Percentiles rank a stretch among this genome's conserved stretches.
These are phyloP conservation scores for Brachionus sp. DNA, from an alignment of 1,140 invertebrate genomes.

Conservation along the genomic window DNA sequence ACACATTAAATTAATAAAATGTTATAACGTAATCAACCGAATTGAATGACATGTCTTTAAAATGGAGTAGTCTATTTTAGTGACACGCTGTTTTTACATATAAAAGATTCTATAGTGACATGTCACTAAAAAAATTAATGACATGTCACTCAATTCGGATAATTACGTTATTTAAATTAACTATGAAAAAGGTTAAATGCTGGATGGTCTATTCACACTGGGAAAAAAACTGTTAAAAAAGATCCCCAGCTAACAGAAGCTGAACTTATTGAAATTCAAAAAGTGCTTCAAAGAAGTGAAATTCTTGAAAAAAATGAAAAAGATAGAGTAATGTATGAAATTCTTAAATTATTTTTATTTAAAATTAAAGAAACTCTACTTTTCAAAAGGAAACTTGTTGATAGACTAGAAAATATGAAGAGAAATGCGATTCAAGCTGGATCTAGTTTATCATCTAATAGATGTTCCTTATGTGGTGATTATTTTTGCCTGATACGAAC, in stretches of 20 bases:
- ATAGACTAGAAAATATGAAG: slow-evolving; percentile 44
- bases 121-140: too few relatives aligned
- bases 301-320: slow-evolving; percentile 4
- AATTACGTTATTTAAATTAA: too few relatives aligned
- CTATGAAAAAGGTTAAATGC: background rate
- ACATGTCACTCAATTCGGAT: too few relatives aligned
- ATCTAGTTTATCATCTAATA: background rate
- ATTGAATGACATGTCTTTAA: too few relatives aligned
- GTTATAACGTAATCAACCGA: too few relatives aligned
- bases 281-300: slow-evolving; percentile 43
- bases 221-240: slow-evolving; percentile 36
- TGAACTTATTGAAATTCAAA: slow-evolving; percentile 43
- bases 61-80: too few relatives aligned
- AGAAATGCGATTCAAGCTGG: slow-evolving; percentile 16
- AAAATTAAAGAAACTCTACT: background rate
- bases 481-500: slow-evolving; percentile 29
- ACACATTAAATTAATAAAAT: too few relatives aligned
- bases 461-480: slow-evolving; percentile 36
- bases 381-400: background rate
- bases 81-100: too few relatives aligned
- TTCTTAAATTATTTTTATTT: background rate
- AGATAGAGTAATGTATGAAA: slow-evolving; percentile 26
- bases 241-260: slow-evolving; percentile 16
- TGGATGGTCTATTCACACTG: slow-evolving; percentile 42
- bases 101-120: too few relatives aligned